Evolutionary conservation across 2,888 invertebrate species (phyloP).

Genomic region (Drosophila imparisetae): DNA sequence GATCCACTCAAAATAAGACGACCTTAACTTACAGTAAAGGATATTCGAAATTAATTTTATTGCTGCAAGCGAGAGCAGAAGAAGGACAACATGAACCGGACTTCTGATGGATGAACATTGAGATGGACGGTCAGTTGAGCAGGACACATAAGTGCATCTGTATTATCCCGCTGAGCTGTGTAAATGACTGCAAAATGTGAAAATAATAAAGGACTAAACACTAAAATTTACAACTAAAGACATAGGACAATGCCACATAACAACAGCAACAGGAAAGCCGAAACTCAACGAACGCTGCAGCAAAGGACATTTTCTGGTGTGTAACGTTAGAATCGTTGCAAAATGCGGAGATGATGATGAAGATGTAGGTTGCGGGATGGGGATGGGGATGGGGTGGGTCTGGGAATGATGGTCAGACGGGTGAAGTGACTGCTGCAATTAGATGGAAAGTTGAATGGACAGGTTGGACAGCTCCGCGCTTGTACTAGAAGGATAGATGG

Average conservation of each 20-base stretch:
- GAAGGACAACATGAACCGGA: constrained; percentile 50
- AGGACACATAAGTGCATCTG: constrained; percentile 35
- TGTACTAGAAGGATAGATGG: constrained; percentile 47
- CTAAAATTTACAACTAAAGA: constrained; percentile 66
- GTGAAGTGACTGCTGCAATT: constrained; percentile 57
- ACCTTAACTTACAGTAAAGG: constrained; percentile 38
- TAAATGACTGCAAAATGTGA: constrained; percentile 70
- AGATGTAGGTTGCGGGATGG: background rate
- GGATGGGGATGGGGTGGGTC: constrained; percentile 5
- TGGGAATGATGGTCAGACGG: constrained; percentile 28
- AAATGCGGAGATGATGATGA: background rate
- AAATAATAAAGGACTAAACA: constrained; percentile 73
- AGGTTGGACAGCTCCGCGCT: constrained; percentile 56
- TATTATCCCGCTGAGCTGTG: constrained; percentile 60
- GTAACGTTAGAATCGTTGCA: constrained; percentile 11
- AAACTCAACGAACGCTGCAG: constrained; percentile 25
- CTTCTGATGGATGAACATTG: constrained; percentile 49
- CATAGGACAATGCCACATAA: constrained; percentile 15
- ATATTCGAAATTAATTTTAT: constrained; percentile 23
- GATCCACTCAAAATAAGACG: constrained; percentile 36
- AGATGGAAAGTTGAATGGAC: constrained; percentile 63
- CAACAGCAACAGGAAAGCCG: constrained; percentile 7
- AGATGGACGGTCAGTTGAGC: constrained; percentile 29
- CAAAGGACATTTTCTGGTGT: constrained; percentile 49
- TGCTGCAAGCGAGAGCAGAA: constrained; percentile 29